phyloP scores from a whole-genome alignment of 2,888 invertebrate species.

The Leptopilina drosophilae region DNA sequence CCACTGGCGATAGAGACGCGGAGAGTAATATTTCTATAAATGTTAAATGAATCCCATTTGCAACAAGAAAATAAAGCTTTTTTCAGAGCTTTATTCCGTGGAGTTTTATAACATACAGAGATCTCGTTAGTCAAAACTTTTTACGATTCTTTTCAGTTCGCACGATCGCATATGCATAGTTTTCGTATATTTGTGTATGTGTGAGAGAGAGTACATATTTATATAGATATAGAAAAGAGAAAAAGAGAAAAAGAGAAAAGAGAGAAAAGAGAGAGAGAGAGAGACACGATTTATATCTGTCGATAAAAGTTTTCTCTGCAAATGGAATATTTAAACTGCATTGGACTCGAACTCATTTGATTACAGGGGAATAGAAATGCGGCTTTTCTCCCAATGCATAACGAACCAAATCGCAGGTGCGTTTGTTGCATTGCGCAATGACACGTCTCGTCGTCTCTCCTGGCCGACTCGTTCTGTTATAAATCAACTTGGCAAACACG shows the following conservation, averaged over 20 bases:
- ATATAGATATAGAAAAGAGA: too few relatives aligned
- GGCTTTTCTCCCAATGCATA: conserved; percentile 39
- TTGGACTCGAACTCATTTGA: conserved; percentile 36
- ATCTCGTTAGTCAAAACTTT: conserved; percentile 33
- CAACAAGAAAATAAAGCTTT: conserved; percentile 10
- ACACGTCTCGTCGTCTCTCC: conserved; percentile 42
- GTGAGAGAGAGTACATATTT: too few relatives aligned
- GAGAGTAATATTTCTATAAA: too few relatives aligned
- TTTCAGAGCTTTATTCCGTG: neutral
- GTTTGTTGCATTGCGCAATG: conserved; percentile 43
- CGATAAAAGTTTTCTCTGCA: conserved; percentile 35
- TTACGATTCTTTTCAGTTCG: conserved; percentile 12
- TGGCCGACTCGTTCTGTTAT: conserved; percentile 55
- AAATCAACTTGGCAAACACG: conserved; percentile 63
- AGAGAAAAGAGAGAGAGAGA: neutral
- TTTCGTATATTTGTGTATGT: neutral
- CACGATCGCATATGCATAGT: conserved; percentile 32
- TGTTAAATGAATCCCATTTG: conserved; percentile 3
- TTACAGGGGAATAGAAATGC: conserved; percentile 34
- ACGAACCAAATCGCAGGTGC: conserved; percentile 42
- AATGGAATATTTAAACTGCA: conserved; percentile 40
- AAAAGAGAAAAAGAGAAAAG: too few relatives aligned
- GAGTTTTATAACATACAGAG: conserved; percentile 28
- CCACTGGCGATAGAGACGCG: too few relatives aligned
- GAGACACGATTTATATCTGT: conserved; percentile 37